Evolutionary conservation across 2,113 vertebrate genomes (phyloP).

Genomic region (Sorex fumeus): DNA sequence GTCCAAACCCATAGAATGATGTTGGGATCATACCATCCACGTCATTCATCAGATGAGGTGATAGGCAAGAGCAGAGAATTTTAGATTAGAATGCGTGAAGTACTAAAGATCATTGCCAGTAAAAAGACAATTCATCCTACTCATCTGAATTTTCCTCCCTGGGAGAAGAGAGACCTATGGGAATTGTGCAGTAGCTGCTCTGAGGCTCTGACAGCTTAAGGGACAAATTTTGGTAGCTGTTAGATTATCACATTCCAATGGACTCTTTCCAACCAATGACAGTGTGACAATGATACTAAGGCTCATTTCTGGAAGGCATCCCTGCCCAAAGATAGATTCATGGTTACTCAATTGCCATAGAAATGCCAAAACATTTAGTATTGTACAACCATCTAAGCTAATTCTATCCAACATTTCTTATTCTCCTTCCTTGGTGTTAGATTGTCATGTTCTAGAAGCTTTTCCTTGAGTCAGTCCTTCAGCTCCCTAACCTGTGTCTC

Average conservation of each 20-base stretch:
- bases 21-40: background rate
- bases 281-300: background rate
- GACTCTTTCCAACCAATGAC: background rate
- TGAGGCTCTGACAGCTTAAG: too few relatives aligned
- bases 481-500: background rate
- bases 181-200: background rate
- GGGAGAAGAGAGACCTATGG: background rate
- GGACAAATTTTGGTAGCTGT: too few relatives aligned
- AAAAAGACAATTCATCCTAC: too few relatives aligned
- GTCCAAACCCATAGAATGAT: background rate
- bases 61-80: background rate
- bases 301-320: background rate
- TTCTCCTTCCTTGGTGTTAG: background rate
- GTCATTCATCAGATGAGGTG: background rate
- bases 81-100: too few relatives aligned
- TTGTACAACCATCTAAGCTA: background rate
- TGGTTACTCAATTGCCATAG: background rate
- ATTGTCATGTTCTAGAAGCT: background rate
- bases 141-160: background rate
- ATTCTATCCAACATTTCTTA: background rate
- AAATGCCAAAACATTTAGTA: background rate
- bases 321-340: background rate
- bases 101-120: too few relatives aligned
- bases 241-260: rapidly evolving
- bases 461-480: background rate